Evolutionary conservation across 2,888 invertebrate species (phyloP).

Genomic region (Epicampocera succincta): DNA sequence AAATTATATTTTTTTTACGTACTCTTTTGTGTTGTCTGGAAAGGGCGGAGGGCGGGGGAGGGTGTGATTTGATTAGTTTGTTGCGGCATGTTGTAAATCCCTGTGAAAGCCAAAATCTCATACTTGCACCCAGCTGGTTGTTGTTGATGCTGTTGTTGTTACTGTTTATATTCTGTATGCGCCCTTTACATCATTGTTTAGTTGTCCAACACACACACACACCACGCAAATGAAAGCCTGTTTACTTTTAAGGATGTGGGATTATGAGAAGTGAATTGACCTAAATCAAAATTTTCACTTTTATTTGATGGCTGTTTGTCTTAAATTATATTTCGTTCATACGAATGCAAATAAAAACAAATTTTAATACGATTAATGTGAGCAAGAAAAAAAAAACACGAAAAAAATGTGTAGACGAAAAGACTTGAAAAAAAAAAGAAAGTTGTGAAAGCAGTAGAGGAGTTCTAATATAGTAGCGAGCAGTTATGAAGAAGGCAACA

Average conservation of each 20-base stretch:
- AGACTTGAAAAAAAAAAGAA: neutral
- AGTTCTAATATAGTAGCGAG: no score
- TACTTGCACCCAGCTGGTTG: neutral
- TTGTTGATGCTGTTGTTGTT: slow-evolving; percentile 4
- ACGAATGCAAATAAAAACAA: slow-evolving; percentile 45
- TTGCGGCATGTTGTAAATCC: slow-evolving; percentile 1
- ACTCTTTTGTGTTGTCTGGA: neutral
- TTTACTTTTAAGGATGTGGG: neutral
- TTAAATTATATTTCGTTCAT: slow-evolving; percentile 58
- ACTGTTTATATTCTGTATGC: neutral
- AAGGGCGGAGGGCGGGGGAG: slow-evolving; percentile 3
- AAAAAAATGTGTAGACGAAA: neutral
- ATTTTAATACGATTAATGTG: slow-evolving; percentile 61
- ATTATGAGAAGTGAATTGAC: slow-evolving; percentile 36
- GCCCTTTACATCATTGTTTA: neutral
- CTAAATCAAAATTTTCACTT: slow-evolving; percentile 64
- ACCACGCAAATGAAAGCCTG: no score
- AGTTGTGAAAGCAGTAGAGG: no score
- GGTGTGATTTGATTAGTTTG: slow-evolving; percentile 46
- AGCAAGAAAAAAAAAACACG: slow-evolving; percentile 5
- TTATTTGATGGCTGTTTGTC: slow-evolving; percentile 51
- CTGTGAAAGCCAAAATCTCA: slow-evolving; percentile 1
- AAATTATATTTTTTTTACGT: neutral
- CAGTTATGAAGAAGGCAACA: no score
- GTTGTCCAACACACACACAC: neutral